Evolutionary conservation across 35 echinoderm and acorn worm genomes (phyloP).

Genomic region (Anneissia japonica): DNA sequence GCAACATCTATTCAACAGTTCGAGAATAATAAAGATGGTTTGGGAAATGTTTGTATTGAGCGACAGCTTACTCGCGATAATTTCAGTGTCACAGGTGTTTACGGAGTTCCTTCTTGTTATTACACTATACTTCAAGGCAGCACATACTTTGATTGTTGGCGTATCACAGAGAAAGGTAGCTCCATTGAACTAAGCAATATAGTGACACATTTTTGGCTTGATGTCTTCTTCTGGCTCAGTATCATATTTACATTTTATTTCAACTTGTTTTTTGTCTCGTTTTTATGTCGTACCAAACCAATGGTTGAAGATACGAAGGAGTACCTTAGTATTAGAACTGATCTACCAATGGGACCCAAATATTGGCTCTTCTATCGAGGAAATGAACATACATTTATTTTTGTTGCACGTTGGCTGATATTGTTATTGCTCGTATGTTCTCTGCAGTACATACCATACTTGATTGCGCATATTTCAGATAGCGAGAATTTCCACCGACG

Average conservation of each 20-base stretch:
- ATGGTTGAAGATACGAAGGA: not conserved
- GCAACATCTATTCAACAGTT: not conserved
- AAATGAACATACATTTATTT: not conserved
- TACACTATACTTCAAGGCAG: not conserved
- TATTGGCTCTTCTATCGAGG: not conserved
- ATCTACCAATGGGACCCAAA: not conserved
- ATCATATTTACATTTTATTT: not conserved
- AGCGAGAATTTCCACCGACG: not conserved
- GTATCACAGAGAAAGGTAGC: not conserved
- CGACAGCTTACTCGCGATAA: not conserved
- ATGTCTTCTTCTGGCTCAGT: not conserved
- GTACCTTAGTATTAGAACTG: not conserved
- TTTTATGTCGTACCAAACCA: not conserved
- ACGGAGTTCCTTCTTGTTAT: not conserved
- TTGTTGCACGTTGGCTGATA: not conserved
- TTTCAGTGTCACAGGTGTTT: not conserved
- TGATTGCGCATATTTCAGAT: not conserved
- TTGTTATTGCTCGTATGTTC: not conserved
- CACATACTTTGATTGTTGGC: not conserved
- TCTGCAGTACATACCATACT: not conserved
- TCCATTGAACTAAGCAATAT: not conserved
- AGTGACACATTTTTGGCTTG: not conserved
- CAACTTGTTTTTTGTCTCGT: not conserved
- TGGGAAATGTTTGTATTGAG: not conserved
- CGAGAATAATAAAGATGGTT: not conserved